Conservation (phyloP, 2,113 vertebrate species). For the Eurypyga helias region DNA sequence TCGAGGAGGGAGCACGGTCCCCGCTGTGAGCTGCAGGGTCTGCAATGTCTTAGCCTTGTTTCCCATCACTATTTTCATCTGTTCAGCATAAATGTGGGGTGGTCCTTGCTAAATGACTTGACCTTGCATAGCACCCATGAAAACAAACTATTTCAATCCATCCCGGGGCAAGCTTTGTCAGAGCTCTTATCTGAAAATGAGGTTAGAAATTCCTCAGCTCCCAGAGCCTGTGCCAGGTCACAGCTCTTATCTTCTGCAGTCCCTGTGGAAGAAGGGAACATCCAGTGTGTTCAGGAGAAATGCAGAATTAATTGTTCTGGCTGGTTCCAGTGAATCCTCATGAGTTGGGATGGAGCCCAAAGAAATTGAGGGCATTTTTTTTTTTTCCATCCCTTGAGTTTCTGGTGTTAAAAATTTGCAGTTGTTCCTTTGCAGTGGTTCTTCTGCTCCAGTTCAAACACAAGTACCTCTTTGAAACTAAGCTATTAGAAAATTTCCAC, state of each 20-base stretch:
- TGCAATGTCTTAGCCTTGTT: background rate
- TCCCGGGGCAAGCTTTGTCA: background rate
- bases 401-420: background rate
- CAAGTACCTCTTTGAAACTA: background rate
- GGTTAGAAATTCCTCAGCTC: constrained; percentile 34
- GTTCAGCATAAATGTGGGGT: rapidly evolving
- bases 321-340: background rate
- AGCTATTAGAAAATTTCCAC: background rate
- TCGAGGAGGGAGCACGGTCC: background rate
- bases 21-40: background rate
- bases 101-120: background rate
- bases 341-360: background rate
- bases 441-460: background rate
- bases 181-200: constrained; percentile 40
- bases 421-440: background rate
- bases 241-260: constrained; percentile 14
- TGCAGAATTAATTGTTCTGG: constrained; percentile 11
- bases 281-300: constrained; percentile 23
- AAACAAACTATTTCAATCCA: background rate
- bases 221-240: constrained; percentile 5
- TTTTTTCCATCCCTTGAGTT: background rate
- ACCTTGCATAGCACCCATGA: background rate
- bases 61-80: rapidly evolving
- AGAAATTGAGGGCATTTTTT: background rate
- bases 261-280: constrained; percentile 4